A percentile compares a stretch with the other conserved stretches of the same genome.
Evolutionary conservation across 2,797 vertebrate species (phyloP).

Genomic region (Ceryle rudis): DNA sequence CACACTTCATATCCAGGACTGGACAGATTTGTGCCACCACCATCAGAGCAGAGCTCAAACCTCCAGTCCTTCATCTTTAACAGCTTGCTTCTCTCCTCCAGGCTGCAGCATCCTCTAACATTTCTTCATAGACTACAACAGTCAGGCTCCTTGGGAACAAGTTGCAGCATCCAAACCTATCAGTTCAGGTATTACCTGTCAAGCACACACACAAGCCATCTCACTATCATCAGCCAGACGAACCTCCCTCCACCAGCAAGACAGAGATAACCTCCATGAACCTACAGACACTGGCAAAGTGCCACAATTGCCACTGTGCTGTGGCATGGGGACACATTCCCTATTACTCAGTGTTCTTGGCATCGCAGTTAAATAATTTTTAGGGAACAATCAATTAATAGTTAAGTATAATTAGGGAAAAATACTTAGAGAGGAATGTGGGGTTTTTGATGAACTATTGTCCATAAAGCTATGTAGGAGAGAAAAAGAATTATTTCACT

Average conservation of each 20-base stretch:
- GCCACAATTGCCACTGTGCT: neutral
- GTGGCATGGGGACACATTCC: rapidly evolving
- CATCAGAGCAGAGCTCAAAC: neutral
- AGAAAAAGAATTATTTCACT: neutral
- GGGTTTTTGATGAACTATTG: neutral
- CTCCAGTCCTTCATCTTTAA: neutral
- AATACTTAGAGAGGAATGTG: neutral
- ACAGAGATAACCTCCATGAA: neutral
- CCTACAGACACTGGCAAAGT: neutral
- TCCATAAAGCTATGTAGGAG: neutral
- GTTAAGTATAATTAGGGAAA: neutral
- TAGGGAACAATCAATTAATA: neutral
- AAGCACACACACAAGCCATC: neutral
- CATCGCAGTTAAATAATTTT: neutral
- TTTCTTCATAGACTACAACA: neutral
- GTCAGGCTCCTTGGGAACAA: neutral
- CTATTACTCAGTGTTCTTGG: neutral
- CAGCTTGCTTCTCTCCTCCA: neutral
- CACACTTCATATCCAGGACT: rapidly evolving
- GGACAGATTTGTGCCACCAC: neutral
- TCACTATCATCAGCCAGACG: neutral
- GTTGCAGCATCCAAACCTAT: neutral
- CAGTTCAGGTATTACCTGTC: neutral
- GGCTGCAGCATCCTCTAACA: neutral
- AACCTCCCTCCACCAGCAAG: neutral